Evolutionary conservation across 2,113 vertebrate species (phyloP), one percentile per base, ranked within the genome.

Genomic region (Bambusicola thoracicus): DNA sequence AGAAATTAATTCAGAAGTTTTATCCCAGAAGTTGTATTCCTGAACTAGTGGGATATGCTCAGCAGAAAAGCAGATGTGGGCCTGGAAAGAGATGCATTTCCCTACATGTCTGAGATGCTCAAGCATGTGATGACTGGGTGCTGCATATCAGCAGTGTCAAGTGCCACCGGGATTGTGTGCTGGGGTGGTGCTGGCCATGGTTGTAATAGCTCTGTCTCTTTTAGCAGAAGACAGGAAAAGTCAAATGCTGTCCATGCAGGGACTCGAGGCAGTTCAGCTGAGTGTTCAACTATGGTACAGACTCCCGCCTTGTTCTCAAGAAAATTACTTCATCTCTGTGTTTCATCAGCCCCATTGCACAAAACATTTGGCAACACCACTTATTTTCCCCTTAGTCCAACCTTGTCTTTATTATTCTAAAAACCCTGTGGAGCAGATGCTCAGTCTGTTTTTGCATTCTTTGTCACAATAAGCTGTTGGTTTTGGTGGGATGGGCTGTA

Each of bases 51-150:
- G 38, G 55, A 34, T 81, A 75, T 85, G 34, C 30, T 59, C 82
- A 82, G 66, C 15, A 19, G 25, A 70, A 78, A 88, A 92, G 14
- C 61, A 59, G 29, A n/a, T 49, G 41, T n/a, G 41, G 15, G 13
- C 15, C 68, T 94, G 85, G 34, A 70, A 86, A 51, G 51, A 94
- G 91, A 83, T 81, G 41, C 6, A 51, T 92, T 93, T 90, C 76
- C 88, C 46, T 90, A 48, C 29, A 17, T 68, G 41, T 78, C 34
- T 92, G 85, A 88, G 90, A 36, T 90, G 73, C 81, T 65, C 76
- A 72, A 51, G 90, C 55, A 3, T 25, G 68, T 78, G 90, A 72
- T 76, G 90, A 85, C 22, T 46, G 68, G 36, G 25, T 69, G 22
- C 67, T 36, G 34, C 8, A 6, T 36, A 29, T 27, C 24, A 86